Evolutionary conservation across 2,797 vertebrate genomes (phyloP), one percentile per base, ranked within the genome.

Genomic region (Hydrocynus forskahlii): DNA sequence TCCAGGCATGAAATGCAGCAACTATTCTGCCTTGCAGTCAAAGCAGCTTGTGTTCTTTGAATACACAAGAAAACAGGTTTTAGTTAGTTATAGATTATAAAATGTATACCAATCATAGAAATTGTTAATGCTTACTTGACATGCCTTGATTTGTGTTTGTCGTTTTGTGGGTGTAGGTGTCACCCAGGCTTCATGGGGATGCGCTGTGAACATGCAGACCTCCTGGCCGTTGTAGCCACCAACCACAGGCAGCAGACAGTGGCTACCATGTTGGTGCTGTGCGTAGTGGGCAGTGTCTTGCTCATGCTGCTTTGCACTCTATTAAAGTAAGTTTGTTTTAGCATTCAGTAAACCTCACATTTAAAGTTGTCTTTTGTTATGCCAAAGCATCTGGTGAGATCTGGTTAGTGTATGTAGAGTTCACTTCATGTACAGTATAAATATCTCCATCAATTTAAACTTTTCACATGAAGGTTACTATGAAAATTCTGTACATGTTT

Each of bases 171-270:
- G 16, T 54, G n/a, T 38, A 99, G 97, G 83, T 99, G 97, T 86
- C 95, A 96, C 64, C 91, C 91, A 0, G 97, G 97, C 10, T 99
- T 95, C 1, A 89, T 97, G 0, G 97, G 97, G 48, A 93, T 94
- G 0, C 96, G 97, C 54, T 99, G 97, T 78, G 97, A 98, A 80
- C 96, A 98, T 0, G 97, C 96, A 0, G 98, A 99, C 88, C 96
- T 99, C 54, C 93, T 99, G 17, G 98, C 98, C 0, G 97, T 99
- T 10, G 97, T 99, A 38, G 97, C 98, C 0, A 96, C 96, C 75
- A 97, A 94, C 85, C 96, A 99, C 92, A 95, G 95, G 85, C 95
- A 96, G 55, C 96, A 97, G 82, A 97, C 96, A 0, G 94, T 97
- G 48, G 96, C 97, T 0, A 96, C 96, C 1, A 86, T 97, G 87